phyloP scores from a whole-genome alignment of 2,888 invertebrate species.

The Steinernema carpocapsae region DNA sequence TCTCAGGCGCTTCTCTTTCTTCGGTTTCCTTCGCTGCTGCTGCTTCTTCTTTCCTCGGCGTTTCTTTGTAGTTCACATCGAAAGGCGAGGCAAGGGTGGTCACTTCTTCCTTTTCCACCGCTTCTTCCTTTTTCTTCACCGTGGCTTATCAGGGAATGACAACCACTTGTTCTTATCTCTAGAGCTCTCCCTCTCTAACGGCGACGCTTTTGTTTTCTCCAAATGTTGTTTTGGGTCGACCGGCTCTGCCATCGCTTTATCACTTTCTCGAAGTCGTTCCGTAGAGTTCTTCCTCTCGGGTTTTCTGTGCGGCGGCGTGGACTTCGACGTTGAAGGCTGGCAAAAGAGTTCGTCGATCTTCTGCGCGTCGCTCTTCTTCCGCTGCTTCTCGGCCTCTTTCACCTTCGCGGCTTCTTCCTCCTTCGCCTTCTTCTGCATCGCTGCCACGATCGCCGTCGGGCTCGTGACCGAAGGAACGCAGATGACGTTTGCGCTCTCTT shows the following conservation, averaged over 20 bases:
- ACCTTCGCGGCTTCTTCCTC: too few relatives aligned
- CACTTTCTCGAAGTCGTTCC: background rate
- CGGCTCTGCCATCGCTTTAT: background rate
- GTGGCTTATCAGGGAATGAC: background rate
- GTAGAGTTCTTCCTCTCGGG: background rate
- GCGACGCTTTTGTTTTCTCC: too few relatives aligned
- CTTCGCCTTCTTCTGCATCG: background rate
- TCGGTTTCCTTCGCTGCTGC: background rate
- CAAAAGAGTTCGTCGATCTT: conserved; percentile 6
- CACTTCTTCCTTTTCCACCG: background rate
- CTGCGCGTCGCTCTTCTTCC: conserved; percentile 13
- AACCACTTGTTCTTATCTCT: too few relatives aligned
- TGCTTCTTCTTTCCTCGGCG: background rate
- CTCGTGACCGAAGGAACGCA: background rate
- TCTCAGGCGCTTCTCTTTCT: background rate
- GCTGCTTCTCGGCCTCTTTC: background rate
- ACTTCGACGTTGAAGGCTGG: background rate
- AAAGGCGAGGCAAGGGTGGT: background rate
- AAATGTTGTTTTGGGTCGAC: too few relatives aligned
- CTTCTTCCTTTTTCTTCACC: conserved; percentile 25
- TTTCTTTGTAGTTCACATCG: background rate
- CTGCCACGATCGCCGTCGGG: background rate
- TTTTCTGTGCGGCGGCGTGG: background rate
- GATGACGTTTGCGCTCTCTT: background rate
- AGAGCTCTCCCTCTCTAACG: too few relatives aligned